Conservation (phyloP, 2,113 vertebrate species). For the Neotoma lepida region DNA sequence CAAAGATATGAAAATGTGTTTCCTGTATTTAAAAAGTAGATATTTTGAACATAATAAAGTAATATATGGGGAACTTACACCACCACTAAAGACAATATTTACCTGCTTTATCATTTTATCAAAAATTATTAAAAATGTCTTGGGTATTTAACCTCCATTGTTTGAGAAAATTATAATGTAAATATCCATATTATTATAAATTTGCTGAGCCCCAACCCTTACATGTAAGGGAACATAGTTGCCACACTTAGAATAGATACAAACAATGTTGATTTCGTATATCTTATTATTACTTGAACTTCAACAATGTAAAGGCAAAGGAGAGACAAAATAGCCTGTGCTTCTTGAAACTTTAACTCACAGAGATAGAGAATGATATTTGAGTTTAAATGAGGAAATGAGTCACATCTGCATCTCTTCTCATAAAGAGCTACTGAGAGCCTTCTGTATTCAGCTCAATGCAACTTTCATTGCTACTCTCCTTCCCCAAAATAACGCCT, state of each 20-base stretch:
- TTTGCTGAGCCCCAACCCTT: not conserved
- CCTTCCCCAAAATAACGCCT: not conserved
- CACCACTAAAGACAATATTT: not conserved
- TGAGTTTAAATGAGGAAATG: not conserved
- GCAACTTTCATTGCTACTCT: too few species aligned
- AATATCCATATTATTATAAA: not conserved
- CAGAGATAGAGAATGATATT: not conserved
- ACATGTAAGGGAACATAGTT: not conserved
- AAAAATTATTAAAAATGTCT: conserved; percentile 6
- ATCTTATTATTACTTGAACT: not conserved
- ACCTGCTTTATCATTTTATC: not conserved
- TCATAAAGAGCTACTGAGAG: not conserved
- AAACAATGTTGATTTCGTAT: not conserved
- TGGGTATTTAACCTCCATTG: not conserved
- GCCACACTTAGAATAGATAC: not conserved
- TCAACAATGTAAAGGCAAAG: not conserved
- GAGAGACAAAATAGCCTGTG: not conserved
- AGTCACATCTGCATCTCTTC: not conserved
- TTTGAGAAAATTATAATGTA: not conserved
- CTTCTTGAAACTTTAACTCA: not conserved
- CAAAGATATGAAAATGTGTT: not conserved
- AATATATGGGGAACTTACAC: not conserved
- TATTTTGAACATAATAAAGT: not conserved
- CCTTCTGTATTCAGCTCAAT: not conserved
- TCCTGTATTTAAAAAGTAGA: not conserved